Conservation (phyloP, 2,797 vertebrate species). For the Eospalax fontanierii region DNA sequence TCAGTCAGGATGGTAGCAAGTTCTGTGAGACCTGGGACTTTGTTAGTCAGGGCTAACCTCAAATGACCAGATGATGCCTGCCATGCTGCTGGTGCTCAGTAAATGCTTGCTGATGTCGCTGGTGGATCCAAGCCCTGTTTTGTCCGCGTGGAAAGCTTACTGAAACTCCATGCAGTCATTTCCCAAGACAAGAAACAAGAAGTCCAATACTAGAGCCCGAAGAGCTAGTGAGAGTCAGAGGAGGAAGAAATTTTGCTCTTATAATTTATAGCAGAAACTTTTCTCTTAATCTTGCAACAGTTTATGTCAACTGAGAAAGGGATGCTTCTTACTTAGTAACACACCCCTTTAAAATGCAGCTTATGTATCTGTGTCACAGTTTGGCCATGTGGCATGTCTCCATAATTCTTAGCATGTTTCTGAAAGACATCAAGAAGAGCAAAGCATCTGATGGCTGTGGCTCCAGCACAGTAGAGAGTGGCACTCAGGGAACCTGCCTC, state of each 20-base stretch:
- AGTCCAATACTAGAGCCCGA: conserved; percentile 64
- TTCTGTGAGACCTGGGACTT: conserved; percentile 7
- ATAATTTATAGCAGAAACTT: conserved; percentile 35
- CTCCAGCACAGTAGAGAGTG: background rate
- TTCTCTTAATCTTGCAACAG: conserved; percentile 51
- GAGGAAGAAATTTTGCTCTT: conserved; percentile 64
- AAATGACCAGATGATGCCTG: conserved; percentile 21
- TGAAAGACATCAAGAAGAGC: background rate
- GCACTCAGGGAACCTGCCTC: background rate
- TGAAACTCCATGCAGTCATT: conserved; percentile 69
- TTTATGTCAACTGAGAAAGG: conserved; percentile 68
- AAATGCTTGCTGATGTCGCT: conserved; percentile 61
- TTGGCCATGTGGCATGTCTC: background rate
- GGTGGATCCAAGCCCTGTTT: background rate
- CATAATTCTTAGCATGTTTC: background rate
- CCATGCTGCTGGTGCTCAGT: conserved; percentile 55
- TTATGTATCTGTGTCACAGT: conserved; percentile 33
- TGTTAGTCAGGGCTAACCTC: conserved; percentile 18
- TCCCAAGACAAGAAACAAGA: conserved; percentile 58
- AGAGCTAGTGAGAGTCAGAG: conserved; percentile 62
- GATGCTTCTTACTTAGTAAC: conserved; percentile 54
- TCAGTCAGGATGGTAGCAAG: conserved; percentile 48
- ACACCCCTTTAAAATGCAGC: conserved; percentile 33
- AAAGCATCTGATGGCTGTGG: background rate
- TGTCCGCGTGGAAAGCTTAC: conserved; percentile 47